Percentiles rank a stretch among this genome's conserved stretches.
These are phyloP conservation scores for Drosophila mimetica DNA, from an alignment of 2,888 invertebrate genomes.

Conservation along the genomic window DNA sequence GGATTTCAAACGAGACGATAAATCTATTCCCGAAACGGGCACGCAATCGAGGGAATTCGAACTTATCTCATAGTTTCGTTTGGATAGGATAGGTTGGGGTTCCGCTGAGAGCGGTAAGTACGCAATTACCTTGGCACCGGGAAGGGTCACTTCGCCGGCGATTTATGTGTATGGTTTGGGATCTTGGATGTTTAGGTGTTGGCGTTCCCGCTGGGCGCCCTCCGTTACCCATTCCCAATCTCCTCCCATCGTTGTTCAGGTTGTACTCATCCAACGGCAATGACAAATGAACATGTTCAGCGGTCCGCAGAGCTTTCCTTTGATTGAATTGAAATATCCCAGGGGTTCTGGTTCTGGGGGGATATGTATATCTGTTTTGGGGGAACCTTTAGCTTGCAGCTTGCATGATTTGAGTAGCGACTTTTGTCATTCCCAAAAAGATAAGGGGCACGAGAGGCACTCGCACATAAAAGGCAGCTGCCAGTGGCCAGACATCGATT, in stretches of 20 bases:
- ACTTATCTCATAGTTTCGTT: conserved; percentile 33
- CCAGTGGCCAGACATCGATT: conserved; percentile 30
- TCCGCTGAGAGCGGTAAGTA: conserved; percentile 46
- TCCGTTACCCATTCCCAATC: conserved; percentile 7
- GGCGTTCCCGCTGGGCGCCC: conserved; percentile 50
- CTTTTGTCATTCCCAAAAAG: conserved; percentile 50
- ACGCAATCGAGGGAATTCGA: conserved; percentile 51
- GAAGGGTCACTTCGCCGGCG: conserved; percentile 41
- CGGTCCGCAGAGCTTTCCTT: conserved; percentile 15
- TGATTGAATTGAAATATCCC: conserved; percentile 31
- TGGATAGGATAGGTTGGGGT: conserved; percentile 8
- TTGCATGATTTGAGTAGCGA: conserved; percentile 51
- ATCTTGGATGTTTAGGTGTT: conserved; percentile 49
- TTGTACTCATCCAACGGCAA: not conserved
- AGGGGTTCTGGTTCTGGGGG: not conserved
- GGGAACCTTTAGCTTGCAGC: conserved; percentile 1
- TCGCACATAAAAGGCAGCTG: conserved; percentile 40
- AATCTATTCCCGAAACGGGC: conserved; percentile 58
- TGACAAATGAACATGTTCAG: conserved; percentile 55
- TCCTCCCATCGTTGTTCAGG: conserved; percentile 6
- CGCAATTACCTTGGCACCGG: conserved; percentile 27
- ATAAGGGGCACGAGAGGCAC: conserved; percentile 47
- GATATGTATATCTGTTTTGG: not conserved
- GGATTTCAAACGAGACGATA: conserved; percentile 46
- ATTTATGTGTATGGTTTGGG: conserved; percentile 44